Evolutionary conservation across 2,797 vertebrate genomes (phyloP), one percentile per base, ranked within the genome.

Genomic region (Tamandua tetradactyla): DNA sequence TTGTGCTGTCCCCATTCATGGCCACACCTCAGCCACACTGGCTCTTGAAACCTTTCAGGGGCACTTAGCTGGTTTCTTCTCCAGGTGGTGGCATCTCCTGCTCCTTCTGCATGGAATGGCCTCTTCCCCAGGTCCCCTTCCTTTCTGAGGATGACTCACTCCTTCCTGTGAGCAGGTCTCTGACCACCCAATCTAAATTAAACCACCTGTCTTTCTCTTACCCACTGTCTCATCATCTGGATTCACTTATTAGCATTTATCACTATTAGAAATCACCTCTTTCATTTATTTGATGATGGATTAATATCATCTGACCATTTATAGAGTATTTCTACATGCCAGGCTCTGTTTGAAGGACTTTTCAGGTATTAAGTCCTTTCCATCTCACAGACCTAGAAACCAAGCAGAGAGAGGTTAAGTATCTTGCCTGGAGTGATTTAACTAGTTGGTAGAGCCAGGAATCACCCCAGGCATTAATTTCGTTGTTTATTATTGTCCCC

Each of bases 311-410:
- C 18, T 82, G 37, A 49, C 7, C 52, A 68, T 52, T 71, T 74
- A 30, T 42, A 89, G 84, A 83, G n/a, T 42, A 62, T 61, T 79
- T 87, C 59, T 78, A 91, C n/a, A 75, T 75, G 64, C n/a, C 57
- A 64, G 69, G 12, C 37, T 32, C 42, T 81, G 7, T 74, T 79
- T 17, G 76, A 89, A 90, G 22, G 18, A 59, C 23, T 79, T 96
- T 81, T 64, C 23, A 78, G n/a, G 37, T 74, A 75, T n/a, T 69
- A 94, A 91, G 44, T 64, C 52, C 79, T 44, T 66, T 75, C 71
- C n/a, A 23, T 32, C 35, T 80, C 88, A 82, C 32, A 86, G 71
- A 30, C 40, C 25, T 96, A 22, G 47, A 89, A 86, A 40, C 7
- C 40, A 91, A 52, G 90, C 55, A 52, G 30, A 71, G 23, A 37